Evolutionary conservation across 2,888 invertebrate genomes (phyloP).

Genomic region (Ramazzottius varieornatus): DNA sequence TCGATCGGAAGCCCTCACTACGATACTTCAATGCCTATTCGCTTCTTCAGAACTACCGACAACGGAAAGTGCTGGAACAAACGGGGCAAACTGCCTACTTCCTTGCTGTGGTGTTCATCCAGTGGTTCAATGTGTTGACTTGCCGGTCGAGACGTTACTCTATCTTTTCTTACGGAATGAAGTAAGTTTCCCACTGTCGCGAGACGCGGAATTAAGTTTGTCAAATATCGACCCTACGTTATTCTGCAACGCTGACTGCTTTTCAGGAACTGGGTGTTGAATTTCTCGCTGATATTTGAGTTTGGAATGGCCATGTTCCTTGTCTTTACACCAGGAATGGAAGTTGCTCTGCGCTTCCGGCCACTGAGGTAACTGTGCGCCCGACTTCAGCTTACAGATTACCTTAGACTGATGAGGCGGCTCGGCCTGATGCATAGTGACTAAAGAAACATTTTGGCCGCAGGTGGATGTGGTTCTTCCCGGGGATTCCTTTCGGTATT

Average conservation of each 20-base stretch:
- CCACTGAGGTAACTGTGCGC: background rate
- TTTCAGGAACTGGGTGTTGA: background rate
- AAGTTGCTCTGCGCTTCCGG: background rate
- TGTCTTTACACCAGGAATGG: background rate
- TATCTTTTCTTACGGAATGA: background rate
- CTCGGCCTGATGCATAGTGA: too few relatives aligned
- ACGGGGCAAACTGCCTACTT: background rate
- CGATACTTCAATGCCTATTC: background rate
- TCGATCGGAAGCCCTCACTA: conserved; percentile 4
- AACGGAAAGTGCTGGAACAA: background rate
- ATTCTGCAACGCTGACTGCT: background rate
- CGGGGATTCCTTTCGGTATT: background rate
- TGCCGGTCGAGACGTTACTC: background rate
- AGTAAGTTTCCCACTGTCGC: too few relatives aligned
- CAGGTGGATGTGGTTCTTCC: background rate
- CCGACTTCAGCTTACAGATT: too few relatives aligned
- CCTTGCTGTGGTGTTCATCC: background rate
- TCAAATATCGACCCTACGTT: too few relatives aligned
- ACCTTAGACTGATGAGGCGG: too few relatives aligned
- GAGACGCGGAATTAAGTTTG: too few relatives aligned
- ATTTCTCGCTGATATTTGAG: background rate
- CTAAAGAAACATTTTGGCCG: too few relatives aligned
- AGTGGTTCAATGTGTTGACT: background rate
- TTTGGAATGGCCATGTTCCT: background rate
- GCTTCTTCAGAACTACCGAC: background rate